phyloP scores from a whole-genome alignment of 2,888 invertebrate genomes.

The Microctonus hyperodae region DNA sequence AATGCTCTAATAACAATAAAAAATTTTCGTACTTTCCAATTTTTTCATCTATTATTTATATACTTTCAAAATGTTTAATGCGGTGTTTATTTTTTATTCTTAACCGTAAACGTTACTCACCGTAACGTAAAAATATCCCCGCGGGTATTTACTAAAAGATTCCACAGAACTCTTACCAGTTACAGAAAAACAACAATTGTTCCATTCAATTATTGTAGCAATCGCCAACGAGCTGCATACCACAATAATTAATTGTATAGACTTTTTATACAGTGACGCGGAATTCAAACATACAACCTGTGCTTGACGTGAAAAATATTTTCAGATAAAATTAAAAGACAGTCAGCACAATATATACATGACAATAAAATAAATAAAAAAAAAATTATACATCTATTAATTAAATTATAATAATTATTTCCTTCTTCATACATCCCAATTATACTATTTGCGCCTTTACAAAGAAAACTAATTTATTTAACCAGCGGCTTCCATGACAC shows the following conservation, averaged over 20 bases:
- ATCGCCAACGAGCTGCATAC: constrained; percentile 18
- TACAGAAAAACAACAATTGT: constrained; percentile 43
- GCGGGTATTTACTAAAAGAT: constrained; percentile 29
- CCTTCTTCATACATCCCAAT: not conserved
- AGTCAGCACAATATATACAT: no score
- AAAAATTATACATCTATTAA: not conserved
- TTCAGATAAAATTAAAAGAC: no score
- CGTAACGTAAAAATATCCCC: constrained; percentile 21
- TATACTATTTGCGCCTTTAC: not conserved
- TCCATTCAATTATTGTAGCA: constrained; percentile 34
- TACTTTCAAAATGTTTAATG: no score
- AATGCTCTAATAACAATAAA: not conserved
- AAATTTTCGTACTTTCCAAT: not conserved
- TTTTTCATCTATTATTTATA: not conserved
- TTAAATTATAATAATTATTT: not conserved
- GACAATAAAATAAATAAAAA: not conserved
- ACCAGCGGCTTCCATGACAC: no score
- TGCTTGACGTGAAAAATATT: no score
- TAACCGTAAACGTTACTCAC: constrained; percentile 22
- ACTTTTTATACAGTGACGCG: constrained; percentile 27
- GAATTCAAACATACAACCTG: no score
- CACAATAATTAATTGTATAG: constrained; percentile 41
- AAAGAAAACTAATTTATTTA: not conserved
- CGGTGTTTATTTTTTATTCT: not conserved
- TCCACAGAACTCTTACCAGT: constrained; percentile 52